Base-by-base conservation (phyloP, 2,797 vertebrate species). In the Nothura maculosa region DNA sequence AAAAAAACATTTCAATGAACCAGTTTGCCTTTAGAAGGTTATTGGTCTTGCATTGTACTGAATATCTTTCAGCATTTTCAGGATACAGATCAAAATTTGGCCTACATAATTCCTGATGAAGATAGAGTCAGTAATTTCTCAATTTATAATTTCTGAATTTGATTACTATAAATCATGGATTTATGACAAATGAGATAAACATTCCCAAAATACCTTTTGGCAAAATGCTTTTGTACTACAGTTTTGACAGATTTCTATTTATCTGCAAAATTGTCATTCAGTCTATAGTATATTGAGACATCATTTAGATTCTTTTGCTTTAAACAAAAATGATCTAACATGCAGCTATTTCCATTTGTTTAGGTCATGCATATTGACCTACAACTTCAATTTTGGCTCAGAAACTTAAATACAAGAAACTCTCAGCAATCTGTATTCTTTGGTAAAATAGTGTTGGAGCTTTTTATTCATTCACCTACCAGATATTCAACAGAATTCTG, bases 221-320 rank as follows among this genome's bases (percentile, higher is more conserved):
- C 85, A 93, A 95, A 95, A 77, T 55, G 58, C 61, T 87, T 95
- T 93, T 84, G 81, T 75, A 92, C 45, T 75, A 76, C 48, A 89
- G 54, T 94, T 95, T 85, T 90, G 84, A 76, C 88, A 94, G 81
- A 93, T 82, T 94, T 94, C 94, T 92, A 94, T 90, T 95, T 95
- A 81, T 92, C 92, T 95, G 81, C 58, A 75, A 87, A 93, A 95
- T 92, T 92, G 78, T 90, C 83, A 42, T 43, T 54, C 47, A 82
- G 81, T 85, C 78, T 95, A 64, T 64, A 88, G 74, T 36, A 36
- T 79, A 89, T 60, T 73, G 70, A 89, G 67, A 76, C 55, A 91
- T 61, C 78, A 93, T 90, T 93, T 86, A 90, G 36, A 45, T 92
- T 92, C 91, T 95, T 78, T 93, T 58, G 89, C 6, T 36, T 36